Evolutionary conservation across 2,113 vertebrate genomes (phyloP).

Genomic region (Regulus satrapa): DNA sequence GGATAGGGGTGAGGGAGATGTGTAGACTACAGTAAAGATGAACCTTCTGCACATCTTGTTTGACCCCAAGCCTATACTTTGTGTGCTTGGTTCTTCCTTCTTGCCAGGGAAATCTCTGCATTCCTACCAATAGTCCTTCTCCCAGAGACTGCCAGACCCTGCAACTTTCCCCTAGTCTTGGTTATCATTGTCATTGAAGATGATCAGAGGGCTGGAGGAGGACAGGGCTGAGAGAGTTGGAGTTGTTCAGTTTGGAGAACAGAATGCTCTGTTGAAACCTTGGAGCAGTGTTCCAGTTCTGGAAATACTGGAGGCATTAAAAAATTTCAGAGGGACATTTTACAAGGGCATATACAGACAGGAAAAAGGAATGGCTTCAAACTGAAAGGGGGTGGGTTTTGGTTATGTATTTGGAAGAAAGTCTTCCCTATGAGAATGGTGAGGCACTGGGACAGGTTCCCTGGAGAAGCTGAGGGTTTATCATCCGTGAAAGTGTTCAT

Average conservation of each 20-base stretch:
- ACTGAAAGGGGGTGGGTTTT: background rate
- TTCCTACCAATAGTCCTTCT: background rate
- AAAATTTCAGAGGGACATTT: background rate
- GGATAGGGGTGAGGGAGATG: background rate
- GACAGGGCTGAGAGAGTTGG: background rate
- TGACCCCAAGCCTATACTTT: background rate
- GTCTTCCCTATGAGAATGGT: background rate
- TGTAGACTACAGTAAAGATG: background rate
- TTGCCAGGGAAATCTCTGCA: background rate
- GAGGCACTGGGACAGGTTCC: background rate
- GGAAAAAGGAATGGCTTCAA: background rate
- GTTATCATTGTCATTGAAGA: background rate
- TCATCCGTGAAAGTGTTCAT: background rate
- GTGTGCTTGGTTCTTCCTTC: background rate
- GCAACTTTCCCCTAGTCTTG: background rate
- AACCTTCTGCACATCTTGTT: background rate
- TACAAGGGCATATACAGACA: background rate
- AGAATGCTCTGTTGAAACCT: background rate
- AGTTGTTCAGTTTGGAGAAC: background rate
- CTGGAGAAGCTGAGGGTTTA: background rate
- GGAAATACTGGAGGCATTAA: background rate
- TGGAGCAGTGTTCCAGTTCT: background rate
- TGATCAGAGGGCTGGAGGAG: background rate
- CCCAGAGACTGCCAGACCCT: background rate
- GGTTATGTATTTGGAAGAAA: background rate